phyloP scores from a whole-genome alignment of 2,113 vertebrate species.

The Suncus etruscus region DNA sequence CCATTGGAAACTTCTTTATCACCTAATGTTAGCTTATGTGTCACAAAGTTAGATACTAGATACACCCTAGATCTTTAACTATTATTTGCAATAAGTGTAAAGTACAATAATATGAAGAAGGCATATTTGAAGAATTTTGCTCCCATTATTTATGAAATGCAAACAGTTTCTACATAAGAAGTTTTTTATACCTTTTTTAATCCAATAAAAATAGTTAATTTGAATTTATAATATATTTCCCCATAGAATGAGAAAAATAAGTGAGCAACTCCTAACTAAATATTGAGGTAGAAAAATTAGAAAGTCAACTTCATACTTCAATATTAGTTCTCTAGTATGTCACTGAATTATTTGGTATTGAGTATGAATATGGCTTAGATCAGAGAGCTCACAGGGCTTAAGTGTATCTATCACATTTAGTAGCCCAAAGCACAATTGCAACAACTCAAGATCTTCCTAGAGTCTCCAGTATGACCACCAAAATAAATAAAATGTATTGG shows the following conservation, averaged over 20 bases:
- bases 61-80: neutral
- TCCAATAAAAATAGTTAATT: neutral
- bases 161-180: neutral
- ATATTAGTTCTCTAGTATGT: slow-evolving; percentile 19
- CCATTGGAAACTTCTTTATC: neutral
- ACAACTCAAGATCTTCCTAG: too few relatives aligned
- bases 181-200: neutral
- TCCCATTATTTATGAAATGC: slow-evolving; percentile 30
- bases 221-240: neutral
- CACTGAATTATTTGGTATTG: neutral
- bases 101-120: slow-evolving; percentile 24
- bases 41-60: neutral
- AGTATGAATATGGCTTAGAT: neutral
- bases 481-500: too few relatives aligned
- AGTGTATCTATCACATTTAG: neutral
- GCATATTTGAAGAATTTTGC: neutral
- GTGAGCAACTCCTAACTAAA: neutral
- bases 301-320: neutral
- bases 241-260: neutral
- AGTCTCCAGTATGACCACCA: too few relatives aligned
- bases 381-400: too few relatives aligned
- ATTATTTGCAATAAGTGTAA: neutral
- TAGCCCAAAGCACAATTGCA: neutral
- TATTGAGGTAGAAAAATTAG: neutral
- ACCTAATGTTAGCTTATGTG: neutral